Conservation (phyloP, 2,797 vertebrate genomes). For the Mormyrops boulengeri region DNA sequence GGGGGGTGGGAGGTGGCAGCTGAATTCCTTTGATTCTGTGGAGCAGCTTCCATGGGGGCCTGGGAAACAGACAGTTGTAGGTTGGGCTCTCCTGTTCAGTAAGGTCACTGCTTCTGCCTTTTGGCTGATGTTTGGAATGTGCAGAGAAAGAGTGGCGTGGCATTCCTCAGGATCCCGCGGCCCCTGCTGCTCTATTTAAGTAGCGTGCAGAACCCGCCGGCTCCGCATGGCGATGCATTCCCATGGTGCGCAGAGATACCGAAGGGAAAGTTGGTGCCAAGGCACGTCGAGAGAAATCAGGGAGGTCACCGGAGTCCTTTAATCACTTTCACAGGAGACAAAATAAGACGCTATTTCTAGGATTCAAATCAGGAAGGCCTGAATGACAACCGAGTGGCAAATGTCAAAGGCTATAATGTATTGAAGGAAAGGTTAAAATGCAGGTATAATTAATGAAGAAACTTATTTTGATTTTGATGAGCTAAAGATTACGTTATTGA, state of each 20-base stretch:
- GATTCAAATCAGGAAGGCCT: neutral
- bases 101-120: neutral
- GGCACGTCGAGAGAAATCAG: neutral
- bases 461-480: neutral
- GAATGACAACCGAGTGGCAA: neutral
- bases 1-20: neutral
- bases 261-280: neutral
- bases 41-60: neutral
- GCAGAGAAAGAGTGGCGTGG: neutral
- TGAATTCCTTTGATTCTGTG: neutral
- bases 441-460: neutral
- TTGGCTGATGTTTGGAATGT: neutral
- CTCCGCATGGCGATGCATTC: neutral
- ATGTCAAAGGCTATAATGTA: neutral
- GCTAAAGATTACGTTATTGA: neutral
- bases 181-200: neutral
- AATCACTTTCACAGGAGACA: neutral
- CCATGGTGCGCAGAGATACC: neutral
- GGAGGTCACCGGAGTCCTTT: neutral
- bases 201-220: neutral
- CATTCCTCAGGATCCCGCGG: neutral
- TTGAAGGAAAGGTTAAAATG: neutral
- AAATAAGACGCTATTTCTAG: neutral
- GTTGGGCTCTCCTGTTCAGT: neutral
- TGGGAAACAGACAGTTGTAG: neutral